phyloP scores from a whole-genome alignment of 1,140 invertebrate species.

The Sycophaga agraensis region DNA sequence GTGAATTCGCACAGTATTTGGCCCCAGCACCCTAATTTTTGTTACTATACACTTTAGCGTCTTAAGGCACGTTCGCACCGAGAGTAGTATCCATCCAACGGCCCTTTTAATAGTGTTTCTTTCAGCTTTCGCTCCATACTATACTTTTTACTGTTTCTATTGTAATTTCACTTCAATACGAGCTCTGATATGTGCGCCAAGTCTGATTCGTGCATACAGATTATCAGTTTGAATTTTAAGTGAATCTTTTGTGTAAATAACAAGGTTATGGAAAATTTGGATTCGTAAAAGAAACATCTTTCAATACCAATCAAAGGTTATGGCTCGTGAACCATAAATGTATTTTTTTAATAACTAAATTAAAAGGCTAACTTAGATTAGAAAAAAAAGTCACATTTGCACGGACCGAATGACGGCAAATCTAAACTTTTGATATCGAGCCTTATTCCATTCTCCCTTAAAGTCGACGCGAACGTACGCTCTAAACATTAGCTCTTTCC shows the following conservation, averaged over 20 bases:
- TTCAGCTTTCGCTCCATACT: too few species aligned
- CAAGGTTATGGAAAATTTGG: too few species aligned
- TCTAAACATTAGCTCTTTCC: too few species aligned
- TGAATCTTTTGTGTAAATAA: too few species aligned
- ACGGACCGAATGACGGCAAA: constrained; percentile 3
- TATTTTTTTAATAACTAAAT: too few species aligned
- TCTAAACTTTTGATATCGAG: constrained; percentile 10
- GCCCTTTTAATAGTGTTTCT: neutral
- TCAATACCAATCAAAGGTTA: too few species aligned
- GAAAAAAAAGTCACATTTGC: constrained; percentile 6
- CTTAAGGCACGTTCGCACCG: constrained; percentile 30
- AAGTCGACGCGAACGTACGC: constrained; percentile 21
- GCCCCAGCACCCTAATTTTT: constrained; percentile 45
- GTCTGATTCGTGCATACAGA: constrained; percentile 7
- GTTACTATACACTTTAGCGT: constrained; percentile 27
- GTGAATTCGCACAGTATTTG: constrained; percentile 40
- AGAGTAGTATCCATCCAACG: constrained; percentile 17
- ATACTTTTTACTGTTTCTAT: neutral
- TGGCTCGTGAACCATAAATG: too few species aligned
- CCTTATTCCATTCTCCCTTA: neutral
- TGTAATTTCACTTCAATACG: neutral
- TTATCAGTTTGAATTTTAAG: too few species aligned
- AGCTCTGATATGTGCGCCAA: constrained; percentile 19
- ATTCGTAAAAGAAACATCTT: too few species aligned
- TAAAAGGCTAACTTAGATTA: too few species aligned